These are phyloP conservation scores for Neolamprologus variostigma DNA, from an alignment of 2,113 vertebrate species.

Conservation along the genomic window DNA sequence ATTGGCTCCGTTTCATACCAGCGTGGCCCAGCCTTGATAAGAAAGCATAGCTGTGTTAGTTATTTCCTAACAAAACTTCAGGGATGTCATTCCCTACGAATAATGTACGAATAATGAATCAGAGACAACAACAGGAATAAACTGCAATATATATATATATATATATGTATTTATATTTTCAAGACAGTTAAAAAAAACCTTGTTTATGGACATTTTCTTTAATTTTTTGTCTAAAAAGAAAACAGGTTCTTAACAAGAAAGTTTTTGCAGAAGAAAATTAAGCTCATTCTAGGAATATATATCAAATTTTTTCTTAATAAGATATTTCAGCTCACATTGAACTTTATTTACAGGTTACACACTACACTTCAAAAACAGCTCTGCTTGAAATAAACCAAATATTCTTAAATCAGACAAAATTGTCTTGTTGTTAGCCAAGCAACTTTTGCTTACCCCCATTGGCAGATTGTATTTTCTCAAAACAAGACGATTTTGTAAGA, in stretches of 20 bases:
- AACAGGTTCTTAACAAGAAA: rapidly evolving
- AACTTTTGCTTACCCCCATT: not conserved
- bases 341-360: not conserved
- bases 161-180: not conserved
- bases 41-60: not conserved
- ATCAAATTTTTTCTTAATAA: not conserved
- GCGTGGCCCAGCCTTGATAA: not conserved
- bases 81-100: not conserved
- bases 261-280: not conserved
- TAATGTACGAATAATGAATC: not conserved
- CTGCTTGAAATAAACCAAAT: not conserved
- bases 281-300: not conserved
- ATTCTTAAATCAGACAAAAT: not conserved
- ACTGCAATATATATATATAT: too few relatives aligned
- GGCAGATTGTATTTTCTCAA: not conserved
- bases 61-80: not conserved
- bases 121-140: not conserved
- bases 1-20: not conserved
- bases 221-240: not conserved
- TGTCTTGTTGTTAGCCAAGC: not conserved
- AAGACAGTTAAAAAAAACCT: not conserved
- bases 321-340: not conserved
- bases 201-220: not conserved
- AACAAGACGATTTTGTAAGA: not conserved
- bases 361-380: not conserved